These are phyloP conservation scores for Atta texana DNA, from an alignment of 1,140 invertebrate species.

Conservation along the genomic window DNA sequence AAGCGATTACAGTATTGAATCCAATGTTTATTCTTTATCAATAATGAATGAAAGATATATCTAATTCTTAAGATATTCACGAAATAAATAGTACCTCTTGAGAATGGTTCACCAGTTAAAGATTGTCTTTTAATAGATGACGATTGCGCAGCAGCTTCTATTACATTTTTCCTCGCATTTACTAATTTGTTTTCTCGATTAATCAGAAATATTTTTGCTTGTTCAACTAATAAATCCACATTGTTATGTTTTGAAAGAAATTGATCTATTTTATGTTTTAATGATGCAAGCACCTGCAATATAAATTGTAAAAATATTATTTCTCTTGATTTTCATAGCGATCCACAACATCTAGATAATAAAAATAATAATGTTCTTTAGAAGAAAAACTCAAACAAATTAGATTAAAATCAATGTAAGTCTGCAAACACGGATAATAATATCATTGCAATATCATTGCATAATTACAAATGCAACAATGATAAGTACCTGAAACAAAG, in stretches of 20 bases:
- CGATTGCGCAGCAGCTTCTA: constrained; percentile 84
- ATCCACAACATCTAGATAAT: too few relatives aligned
- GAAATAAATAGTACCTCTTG: constrained; percentile 79
- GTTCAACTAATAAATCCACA: constrained; percentile 89
- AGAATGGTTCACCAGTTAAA: constrained; percentile 81
- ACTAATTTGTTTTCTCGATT: constrained; percentile 91
- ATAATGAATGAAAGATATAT: not conserved
- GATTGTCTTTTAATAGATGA: constrained; percentile 76
- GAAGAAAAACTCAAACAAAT: too few relatives aligned
- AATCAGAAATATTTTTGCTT: constrained; percentile 92
- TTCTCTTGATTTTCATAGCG: too few relatives aligned
- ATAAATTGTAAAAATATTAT: constrained; percentile 37
- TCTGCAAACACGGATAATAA: too few relatives aligned
- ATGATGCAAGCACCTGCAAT: constrained; percentile 91
- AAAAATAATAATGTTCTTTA: too few relatives aligned
- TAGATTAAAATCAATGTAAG: too few relatives aligned
- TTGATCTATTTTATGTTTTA: constrained; percentile 95
- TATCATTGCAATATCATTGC: too few relatives aligned
- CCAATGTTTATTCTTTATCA: not conserved
- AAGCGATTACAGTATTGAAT: not conserved
- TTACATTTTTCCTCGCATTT: constrained; percentile 89
- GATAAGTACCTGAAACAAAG: constrained; percentile 92
- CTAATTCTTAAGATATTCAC: constrained; percentile 62
- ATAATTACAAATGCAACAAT: not conserved
- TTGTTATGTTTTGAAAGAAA: constrained; percentile 91